These are phyloP conservation scores for Varanus komodoensis DNA, from an alignment of 2,113 vertebrate species.

Conservation along the genomic window DNA sequence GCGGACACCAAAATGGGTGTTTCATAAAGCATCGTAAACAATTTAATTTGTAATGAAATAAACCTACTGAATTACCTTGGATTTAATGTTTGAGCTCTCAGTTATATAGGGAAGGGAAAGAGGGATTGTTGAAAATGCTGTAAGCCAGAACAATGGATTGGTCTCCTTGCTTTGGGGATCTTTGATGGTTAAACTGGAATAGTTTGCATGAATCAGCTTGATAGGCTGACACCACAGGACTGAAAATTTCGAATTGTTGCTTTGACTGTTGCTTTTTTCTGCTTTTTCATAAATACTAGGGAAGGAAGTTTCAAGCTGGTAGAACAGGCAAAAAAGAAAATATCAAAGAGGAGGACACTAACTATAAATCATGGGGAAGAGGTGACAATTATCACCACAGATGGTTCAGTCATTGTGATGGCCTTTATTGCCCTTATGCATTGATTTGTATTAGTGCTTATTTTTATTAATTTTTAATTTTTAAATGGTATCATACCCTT, in stretches of 20 bases:
- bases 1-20: conserved; percentile 16
- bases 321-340: not conserved
- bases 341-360: not conserved
- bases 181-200: not conserved
- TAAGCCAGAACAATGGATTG: not conserved
- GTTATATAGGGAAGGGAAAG: not conserved
- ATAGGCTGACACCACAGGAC: not conserved
- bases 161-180: not conserved
- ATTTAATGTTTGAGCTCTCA: not conserved
- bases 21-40: conserved; percentile 31
- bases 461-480: no score
- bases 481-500: no score
- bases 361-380: not conserved
- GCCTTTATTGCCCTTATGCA: not conserved
- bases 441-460: no score
- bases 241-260: not conserved
- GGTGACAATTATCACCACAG: not conserved
- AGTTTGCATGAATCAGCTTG: not conserved
- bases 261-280: not conserved
- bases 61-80: conserved; percentile 18
- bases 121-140: not conserved
- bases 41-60: conserved; percentile 16
- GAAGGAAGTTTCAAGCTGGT: not conserved
- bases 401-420: not conserved
- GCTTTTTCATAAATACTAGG: not conserved